Conservation (phyloP, 2,888 invertebrate species). For the Andrena dorsata region DNA sequence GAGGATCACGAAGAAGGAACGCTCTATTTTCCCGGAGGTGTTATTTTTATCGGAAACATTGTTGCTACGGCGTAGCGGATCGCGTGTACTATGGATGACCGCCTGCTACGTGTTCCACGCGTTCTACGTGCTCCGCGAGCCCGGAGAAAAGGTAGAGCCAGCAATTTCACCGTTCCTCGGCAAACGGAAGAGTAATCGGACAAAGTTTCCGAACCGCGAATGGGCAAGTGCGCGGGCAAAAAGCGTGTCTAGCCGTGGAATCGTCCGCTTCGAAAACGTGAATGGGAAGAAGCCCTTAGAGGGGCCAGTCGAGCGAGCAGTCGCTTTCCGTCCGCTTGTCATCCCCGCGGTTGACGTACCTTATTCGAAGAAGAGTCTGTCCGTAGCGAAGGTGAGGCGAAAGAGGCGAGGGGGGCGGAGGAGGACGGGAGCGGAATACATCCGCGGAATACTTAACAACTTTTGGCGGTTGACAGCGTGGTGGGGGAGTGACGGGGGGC, state of each 20-base stretch:
- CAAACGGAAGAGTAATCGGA: not conserved
- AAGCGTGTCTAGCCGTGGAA: slow-evolving; percentile 23
- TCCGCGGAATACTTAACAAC: slow-evolving; percentile 81
- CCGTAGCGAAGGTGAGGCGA: slow-evolving; percentile 34
- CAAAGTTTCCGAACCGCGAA: not conserved
- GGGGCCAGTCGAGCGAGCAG: slow-evolving; percentile 52
- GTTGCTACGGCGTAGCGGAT: slow-evolving; percentile 10
- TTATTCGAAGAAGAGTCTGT: slow-evolving; percentile 68
- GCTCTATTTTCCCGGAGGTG: not conserved
- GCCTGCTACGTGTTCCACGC: not conserved
- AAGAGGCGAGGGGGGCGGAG: slow-evolving; percentile 33
- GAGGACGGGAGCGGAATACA: slow-evolving; percentile 69
- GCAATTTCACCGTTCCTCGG: not conserved
- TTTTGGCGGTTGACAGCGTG: slow-evolving; percentile 62
- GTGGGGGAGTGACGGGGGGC: slow-evolving; percentile 24
- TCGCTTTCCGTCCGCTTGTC: slow-evolving; percentile 67
- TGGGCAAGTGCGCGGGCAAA: slow-evolving; percentile 10
- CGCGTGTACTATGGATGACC: not conserved
- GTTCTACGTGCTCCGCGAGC: not conserved
- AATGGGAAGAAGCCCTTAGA: slow-evolving; percentile 63
- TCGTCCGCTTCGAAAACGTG: slow-evolving; percentile 55
- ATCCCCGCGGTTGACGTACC: slow-evolving; percentile 71
- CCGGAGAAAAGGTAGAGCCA: not conserved
- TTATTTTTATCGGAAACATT: slow-evolving; percentile 31
- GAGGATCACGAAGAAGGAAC: not conserved